Evolutionary conservation across 2,888 invertebrate species (phyloP), one percentile per base, ranked within the genome.

Genomic region (Xanthorhoe designata): DNA sequence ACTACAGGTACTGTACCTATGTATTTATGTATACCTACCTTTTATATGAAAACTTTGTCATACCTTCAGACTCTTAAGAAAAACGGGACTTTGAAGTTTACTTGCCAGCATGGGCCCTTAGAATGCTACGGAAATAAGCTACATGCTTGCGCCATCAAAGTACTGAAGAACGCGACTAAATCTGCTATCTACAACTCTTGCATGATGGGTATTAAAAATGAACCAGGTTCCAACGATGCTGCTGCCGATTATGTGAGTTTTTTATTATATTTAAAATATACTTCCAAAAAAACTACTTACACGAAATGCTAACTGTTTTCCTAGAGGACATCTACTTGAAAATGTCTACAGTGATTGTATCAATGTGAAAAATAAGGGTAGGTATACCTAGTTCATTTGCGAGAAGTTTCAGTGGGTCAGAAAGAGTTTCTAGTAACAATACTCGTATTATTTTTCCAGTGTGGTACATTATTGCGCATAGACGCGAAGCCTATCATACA

Each of bases 111-210:
- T 13, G 38, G 38, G 0, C 2, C 38, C 38, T 13, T 42, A 42
- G 38, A 42, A 42, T 42, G 38, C 38, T 42, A 42, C 38, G 38
- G 38, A 42, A 42, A 42, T 42, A 42, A 42, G 13, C 38, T 42
- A 10, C 38, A 42, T 10, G 38, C 38, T 42, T 42, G 38, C 38
- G 38, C 38, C 13, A 42, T 42, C 38, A 42, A 13, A 13, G 3
- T 42, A 5, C 38, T 42, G 13, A 42, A 42, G 3, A 42, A 42
- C 13, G 38, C 38, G 38, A 42, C 38, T 42, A 13, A 42, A 13
- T 42, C 38, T 13, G 38, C 38, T 13, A 42, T 42, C 38, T 42
- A 2, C 13, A 42, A 42, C 13, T 42, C 38, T 42, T 42, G 38
- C 13, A 42, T 42, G 38, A 42, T 42, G 38, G 38, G 13, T 0